phyloP scores from a whole-genome alignment of 2,113 vertebrate genomes.

The Clarias macrocephalus region DNA sequence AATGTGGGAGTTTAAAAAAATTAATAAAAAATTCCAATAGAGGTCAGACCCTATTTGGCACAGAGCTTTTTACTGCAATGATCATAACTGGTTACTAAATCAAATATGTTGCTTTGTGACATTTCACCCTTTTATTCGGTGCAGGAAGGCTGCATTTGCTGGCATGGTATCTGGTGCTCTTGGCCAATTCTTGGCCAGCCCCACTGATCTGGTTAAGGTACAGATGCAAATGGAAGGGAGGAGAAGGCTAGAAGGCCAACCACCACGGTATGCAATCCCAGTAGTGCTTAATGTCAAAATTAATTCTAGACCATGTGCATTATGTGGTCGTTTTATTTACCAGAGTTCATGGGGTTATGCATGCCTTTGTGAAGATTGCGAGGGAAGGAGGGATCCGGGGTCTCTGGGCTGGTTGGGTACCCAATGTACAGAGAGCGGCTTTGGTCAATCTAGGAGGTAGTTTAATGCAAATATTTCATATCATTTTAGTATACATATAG shows the following conservation, averaged over 20 bases:
- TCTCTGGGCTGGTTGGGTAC: slow-evolving; percentile 86
- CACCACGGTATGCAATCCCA: slow-evolving; percentile 68
- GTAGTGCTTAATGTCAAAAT: background rate
- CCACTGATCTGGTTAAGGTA: slow-evolving; percentile 84
- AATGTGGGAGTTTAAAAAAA: background rate
- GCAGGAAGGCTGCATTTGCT: slow-evolving; percentile 80
- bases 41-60: background rate
- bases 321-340: background rate
- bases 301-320: background rate
- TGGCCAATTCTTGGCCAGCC: slow-evolving; percentile 84
- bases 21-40: background rate
- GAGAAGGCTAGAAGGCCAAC: slow-evolving; percentile 80
- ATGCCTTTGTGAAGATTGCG: slow-evolving; percentile 80
- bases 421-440: slow-evolving; percentile 85
- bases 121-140: background rate
- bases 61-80: background rate
- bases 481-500: background rate
- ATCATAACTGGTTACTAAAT: background rate
- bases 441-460: slow-evolving; percentile 86
- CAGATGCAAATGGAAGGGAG: slow-evolving; percentile 90
- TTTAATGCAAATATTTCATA: background rate
- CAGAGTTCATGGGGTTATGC: slow-evolving; percentile 76
- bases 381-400: slow-evolving; percentile 80
- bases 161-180: slow-evolving; percentile 80
- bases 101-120: background rate